phyloP scores from a whole-genome alignment of 1,140 invertebrate species.

The Zeugodacus cucurbitae region DNA sequence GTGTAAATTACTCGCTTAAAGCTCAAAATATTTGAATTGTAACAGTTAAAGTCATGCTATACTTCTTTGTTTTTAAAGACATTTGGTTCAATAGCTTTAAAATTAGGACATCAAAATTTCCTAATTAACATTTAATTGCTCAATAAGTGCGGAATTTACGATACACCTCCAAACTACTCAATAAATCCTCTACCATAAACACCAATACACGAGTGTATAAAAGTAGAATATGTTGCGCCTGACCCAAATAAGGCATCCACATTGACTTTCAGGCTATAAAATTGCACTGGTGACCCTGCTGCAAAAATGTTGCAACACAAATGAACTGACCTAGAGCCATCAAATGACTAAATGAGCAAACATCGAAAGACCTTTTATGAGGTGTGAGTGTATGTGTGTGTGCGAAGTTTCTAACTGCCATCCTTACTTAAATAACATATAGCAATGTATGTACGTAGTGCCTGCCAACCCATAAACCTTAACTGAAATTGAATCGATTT shows the following conservation, averaged over 20 bases:
- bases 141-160: not conserved
- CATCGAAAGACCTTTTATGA: not conserved
- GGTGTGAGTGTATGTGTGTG: not conserved
- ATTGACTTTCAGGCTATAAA: not conserved
- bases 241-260: not conserved
- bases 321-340: slow-evolving; percentile 13
- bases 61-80: no score
- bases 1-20: no score
- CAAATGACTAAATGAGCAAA: slow-evolving; percentile 33
- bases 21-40: no score
- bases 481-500: slow-evolving; percentile 34
- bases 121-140: no score
- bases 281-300: not conserved
- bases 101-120: no score
- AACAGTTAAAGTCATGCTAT: no score
- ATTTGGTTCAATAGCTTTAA: no score
- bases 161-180: not conserved
- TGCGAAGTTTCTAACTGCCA: not conserved
- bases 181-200: not conserved
- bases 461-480: slow-evolving; percentile 1
- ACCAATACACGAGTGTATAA: not conserved
- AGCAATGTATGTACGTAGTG: not conserved
- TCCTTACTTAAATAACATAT: not conserved
- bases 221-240: not conserved
- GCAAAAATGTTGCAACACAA: slow-evolving; percentile 28